Percentiles rank a stretch among this genome's conserved stretches.
These are phyloP conservation scores for Condylostylus longicornis DNA, from an alignment of 1,140 invertebrate genomes.

Conservation along the genomic window DNA sequence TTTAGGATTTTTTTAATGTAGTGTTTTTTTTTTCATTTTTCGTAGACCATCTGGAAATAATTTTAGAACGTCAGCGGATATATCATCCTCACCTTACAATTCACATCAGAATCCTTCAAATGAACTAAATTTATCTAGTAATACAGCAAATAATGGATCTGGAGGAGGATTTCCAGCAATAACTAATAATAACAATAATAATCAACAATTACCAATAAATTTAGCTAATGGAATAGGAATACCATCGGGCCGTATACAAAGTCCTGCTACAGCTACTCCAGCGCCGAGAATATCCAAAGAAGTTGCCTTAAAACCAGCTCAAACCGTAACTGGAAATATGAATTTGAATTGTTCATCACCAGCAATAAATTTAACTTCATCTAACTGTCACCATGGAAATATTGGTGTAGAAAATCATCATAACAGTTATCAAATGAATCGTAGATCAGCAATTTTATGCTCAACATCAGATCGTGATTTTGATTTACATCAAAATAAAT, in stretches of 20 bases:
- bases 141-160: constrained; percentile 7
- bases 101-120: constrained; percentile 10
- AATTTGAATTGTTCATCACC: constrained; percentile 1
- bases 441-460: not conserved
- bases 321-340: no score
- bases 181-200: no score
- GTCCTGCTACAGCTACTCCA: constrained; percentile 29
- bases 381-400: not conserved
- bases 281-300: constrained; percentile 26
- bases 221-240: not conserved
- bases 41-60: not conserved
- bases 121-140: constrained; percentile 9
- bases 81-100: not conserved
- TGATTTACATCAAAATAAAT: not conserved
- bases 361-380: not conserved
- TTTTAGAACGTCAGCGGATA: not conserved
- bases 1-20: not conserved
- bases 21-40: not conserved
- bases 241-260: constrained; percentile 16
- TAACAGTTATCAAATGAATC: not conserved
- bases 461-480: not conserved
- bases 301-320: constrained; percentile 21
- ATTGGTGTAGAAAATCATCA: no score
- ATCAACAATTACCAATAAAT: no score
- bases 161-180: constrained; percentile 1